A percentile compares a stretch with the other conserved stretches of the same genome.
Conservation (phyloP, 2,113 vertebrate genomes). For the Hystrix brachyura region DNA sequence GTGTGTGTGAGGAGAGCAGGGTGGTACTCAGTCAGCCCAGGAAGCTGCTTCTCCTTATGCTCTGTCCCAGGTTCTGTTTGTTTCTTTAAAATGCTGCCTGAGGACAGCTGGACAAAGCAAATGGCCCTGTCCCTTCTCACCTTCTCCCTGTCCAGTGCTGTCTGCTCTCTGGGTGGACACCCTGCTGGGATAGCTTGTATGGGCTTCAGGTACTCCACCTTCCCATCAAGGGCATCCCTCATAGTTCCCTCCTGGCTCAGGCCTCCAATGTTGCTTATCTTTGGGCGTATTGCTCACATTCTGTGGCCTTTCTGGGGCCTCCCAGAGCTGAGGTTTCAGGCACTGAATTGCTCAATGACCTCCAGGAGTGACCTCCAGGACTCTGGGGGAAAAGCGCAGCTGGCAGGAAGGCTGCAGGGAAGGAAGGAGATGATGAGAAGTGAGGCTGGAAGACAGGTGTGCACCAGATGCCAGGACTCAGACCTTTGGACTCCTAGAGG, state of each 20-base stretch:
- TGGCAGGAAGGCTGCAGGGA: neutral
- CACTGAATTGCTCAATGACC: neutral
- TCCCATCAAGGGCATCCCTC: neutral
- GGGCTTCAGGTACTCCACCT: neutral
- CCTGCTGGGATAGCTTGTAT: neutral
- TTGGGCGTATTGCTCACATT: neutral
- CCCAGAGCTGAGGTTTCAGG: neutral
- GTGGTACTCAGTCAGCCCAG: neutral
- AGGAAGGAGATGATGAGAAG: neutral
- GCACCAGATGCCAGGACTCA: neutral
- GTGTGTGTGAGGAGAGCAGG: too few relatives aligned
- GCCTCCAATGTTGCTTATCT: neutral
- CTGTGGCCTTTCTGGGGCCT: neutral
- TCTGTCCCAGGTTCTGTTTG: neutral
- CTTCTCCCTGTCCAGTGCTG: neutral
- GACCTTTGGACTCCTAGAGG: neutral
- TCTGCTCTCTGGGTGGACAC: neutral
- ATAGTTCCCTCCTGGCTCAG: neutral
- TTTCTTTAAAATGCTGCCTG: slow-evolving; percentile 33
- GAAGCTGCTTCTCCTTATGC: neutral
- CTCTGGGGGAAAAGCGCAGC: neutral
- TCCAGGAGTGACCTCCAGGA: neutral
- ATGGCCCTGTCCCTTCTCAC: neutral
- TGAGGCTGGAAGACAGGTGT: neutral
- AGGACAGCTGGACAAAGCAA: neutral